Evolutionary conservation across 2,888 invertebrate species (phyloP).

Genomic region (Drosophila anomalata): DNA sequence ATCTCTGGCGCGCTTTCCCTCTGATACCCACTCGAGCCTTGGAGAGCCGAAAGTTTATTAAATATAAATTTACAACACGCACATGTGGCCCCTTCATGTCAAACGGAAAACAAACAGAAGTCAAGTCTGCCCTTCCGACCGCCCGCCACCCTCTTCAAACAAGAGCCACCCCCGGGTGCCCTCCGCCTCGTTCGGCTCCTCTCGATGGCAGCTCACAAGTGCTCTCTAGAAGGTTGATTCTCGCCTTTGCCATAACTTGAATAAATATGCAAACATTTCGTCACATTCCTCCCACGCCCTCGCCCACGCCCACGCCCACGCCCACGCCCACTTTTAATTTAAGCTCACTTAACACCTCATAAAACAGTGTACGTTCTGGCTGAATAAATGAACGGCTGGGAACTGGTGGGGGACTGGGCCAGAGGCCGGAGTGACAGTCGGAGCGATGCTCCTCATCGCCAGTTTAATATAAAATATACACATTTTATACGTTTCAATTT

Average conservation of each 20-base stretch:
- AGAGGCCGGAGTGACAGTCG: constrained; percentile 42
- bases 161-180: constrained; percentile 14
- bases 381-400: constrained; percentile 50
- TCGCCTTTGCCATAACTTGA: constrained; percentile 69
- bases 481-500: constrained; percentile 77
- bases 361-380: constrained; percentile 69
- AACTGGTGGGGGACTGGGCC: background rate
- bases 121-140: constrained; percentile 53
- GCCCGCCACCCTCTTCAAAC: constrained; percentile 44
- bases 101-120: constrained; percentile 63
- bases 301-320: background rate
- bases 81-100: constrained; percentile 57
- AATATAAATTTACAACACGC: constrained; percentile 70
- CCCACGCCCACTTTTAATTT: constrained; percentile 72
- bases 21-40: constrained; percentile 42
- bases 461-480: constrained; percentile 73
- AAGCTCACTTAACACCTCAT: constrained; percentile 81
- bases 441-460: constrained; percentile 18
- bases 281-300: constrained; percentile 54
- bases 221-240: constrained; percentile 38
- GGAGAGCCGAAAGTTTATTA: constrained; percentile 63
- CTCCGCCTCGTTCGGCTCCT: constrained; percentile 7
- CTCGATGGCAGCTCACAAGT: constrained; percentile 13
- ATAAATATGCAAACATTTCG: constrained; percentile 78
- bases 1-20: constrained; percentile 17